Base-by-base conservation (phyloP, 2,888 invertebrate species). In the Acanthosepion pharaonis region DNA sequence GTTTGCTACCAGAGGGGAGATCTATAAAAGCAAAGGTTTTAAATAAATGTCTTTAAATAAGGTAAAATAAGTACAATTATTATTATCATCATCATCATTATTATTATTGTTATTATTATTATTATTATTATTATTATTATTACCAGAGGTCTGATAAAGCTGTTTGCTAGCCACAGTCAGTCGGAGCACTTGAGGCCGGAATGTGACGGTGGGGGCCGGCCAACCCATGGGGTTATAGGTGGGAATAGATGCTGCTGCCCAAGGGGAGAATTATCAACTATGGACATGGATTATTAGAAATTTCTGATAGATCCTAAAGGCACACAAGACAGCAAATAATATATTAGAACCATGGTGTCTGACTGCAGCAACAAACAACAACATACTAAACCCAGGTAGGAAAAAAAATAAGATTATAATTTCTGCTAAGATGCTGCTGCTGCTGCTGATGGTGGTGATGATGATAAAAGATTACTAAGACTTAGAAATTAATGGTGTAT, bases 181-280 rank as follows among this genome's bases (percentile, higher is more conserved):
- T 93, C 93, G 33, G 93, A 93, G 93, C 93, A 93, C 93, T 93
- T 93, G 93, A 53, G 93, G 93, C 93, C 93, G 93, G 93, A 93
- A 49, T 93, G 93, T 93, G 93, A 53, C n/a, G 93, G 49, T 93
- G 93, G 93, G 42, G 93, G n/a, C 93, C 93, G 93, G 93, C 93
- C 93, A 28, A 9, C 93, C 93, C 49, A 93, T 53, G 53, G 93
- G 93, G 18, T 93, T 48, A 53, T 49, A 93, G 49, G 53, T 93
- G 93, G 93, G 93, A 93, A 93, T 93, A 93, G 51, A 53, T 93
- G 93, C 93, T 93, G 93, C 93, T 93, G 93, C 93, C 93, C 93
- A 93, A 93, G 93, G 93, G 93, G 93, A 93, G 93, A 93, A 93
- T 93, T 93, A 93, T 93, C 93, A 93, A 93, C 93, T 93, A 93